These are phyloP conservation scores for Euthynnus affinis DNA, from an alignment of 2,797 vertebrate species.

Conservation along the genomic window DNA sequence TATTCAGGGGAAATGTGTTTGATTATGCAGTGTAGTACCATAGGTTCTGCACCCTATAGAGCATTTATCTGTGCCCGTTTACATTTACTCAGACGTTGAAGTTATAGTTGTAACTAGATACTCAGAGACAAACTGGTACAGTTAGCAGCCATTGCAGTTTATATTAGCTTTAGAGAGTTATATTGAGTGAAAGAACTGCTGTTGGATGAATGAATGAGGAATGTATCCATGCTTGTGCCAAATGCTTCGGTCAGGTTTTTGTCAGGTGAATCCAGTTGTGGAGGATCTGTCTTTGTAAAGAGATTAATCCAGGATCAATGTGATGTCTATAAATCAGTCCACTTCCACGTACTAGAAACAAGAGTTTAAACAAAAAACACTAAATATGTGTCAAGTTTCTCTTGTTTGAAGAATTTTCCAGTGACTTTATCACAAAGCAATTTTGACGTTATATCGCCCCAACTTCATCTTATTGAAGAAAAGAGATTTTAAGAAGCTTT, in stretches of 20 bases:
- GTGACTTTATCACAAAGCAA: neutral
- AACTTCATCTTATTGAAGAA: too few relatives aligned
- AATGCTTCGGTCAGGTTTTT: slow-evolving; percentile 38
- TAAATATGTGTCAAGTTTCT: neutral
- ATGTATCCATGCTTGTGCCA: slow-evolving; percentile 49
- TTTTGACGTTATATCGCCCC: too few relatives aligned
- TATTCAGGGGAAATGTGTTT: slow-evolving; percentile 59
- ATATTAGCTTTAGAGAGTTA: slow-evolving; percentile 38
- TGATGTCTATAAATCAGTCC: neutral
- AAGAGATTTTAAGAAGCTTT: slow-evolving; percentile 2
- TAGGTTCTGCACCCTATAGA: slow-evolving; percentile 33
- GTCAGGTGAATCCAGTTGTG: slow-evolving; percentile 18
- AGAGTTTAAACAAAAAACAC: neutral
- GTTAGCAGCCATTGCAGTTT: slow-evolving; percentile 14
- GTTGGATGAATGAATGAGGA: slow-evolving; percentile 8
- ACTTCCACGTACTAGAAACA: neutral
- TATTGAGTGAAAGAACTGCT: neutral
- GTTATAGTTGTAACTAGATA: neutral
- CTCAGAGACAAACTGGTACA: slow-evolving; percentile 6
- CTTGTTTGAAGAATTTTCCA: neutral
- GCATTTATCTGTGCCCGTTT: slow-evolving; percentile 44
- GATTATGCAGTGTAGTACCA: slow-evolving; percentile 49
- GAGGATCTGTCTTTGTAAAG: slow-evolving; percentile 21
- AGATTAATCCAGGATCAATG: slow-evolving; percentile 4
- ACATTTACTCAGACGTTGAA: slow-evolving; percentile 9